Conservation (phyloP, 2,113 vertebrate genomes). For the Rhombomys opimus region DNA sequence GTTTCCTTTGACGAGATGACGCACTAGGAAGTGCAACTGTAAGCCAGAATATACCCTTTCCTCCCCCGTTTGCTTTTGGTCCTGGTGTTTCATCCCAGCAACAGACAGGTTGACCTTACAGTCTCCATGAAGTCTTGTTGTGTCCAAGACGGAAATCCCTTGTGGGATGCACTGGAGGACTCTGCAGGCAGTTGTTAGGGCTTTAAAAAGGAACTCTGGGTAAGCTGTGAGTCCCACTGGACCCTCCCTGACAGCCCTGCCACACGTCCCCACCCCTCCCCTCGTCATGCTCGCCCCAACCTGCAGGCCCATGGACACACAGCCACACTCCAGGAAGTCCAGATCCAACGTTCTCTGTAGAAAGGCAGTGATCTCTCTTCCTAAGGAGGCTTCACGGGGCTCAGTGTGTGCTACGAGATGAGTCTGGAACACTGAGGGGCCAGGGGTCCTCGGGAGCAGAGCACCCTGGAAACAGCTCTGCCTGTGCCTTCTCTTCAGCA, state of each 20-base stretch:
- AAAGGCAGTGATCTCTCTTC: not conserved
- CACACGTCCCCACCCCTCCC: not conserved
- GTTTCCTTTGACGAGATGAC: not conserved
- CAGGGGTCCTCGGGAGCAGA: rapidly evolving
- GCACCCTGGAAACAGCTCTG: too few species aligned
- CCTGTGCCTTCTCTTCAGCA: not conserved
- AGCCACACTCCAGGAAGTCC: not conserved
- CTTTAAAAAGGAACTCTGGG: rapidly evolving
- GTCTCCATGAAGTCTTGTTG: not conserved
- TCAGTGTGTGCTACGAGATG: rapidly evolving
- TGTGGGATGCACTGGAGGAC: rapidly evolving
- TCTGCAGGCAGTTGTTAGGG: rapidly evolving
- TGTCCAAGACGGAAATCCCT: not conserved
- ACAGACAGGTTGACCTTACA: not conserved
- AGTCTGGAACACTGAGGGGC: rapidly evolving
- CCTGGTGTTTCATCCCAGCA: not conserved
- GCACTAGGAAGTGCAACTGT: not conserved
- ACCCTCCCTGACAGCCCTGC: not conserved
- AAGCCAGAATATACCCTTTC: not conserved
- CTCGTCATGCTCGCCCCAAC: not conserved
- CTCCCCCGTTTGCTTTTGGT: not conserved
- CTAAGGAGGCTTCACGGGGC: not conserved
- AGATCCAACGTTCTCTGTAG: not conserved
- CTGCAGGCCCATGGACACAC: too few species aligned
- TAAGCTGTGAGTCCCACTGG: too few species aligned